These are phyloP conservation scores for Ophion ventricosus DNA, from an alignment of 2,888 invertebrate species.

Conservation along the genomic window DNA sequence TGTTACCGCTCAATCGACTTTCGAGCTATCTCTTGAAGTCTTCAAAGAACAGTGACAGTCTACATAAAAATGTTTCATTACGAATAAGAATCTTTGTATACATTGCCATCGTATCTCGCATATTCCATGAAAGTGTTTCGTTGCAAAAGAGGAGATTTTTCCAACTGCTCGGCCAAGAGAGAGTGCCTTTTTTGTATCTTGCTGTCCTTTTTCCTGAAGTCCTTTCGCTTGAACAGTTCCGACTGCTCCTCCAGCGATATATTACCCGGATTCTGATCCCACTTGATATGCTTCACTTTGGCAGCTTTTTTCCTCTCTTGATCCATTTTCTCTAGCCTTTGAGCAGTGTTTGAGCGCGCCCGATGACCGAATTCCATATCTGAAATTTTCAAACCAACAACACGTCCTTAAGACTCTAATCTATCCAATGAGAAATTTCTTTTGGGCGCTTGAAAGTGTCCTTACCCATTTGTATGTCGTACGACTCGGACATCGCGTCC, in stretches of 20 bases:
- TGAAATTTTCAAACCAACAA: slow-evolving; percentile 63
- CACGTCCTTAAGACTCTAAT: neutral
- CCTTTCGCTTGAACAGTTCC: slow-evolving; percentile 86
- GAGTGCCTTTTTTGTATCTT: slow-evolving; percentile 84
- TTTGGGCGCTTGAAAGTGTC: neutral
- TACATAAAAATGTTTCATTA: neutral
- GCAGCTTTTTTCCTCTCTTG: slow-evolving; percentile 92
- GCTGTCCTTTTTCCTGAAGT: slow-evolving; percentile 77
- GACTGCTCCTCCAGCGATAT: slow-evolving; percentile 86
- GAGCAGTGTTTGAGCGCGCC: slow-evolving; percentile 94
- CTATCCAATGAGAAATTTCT: neutral
- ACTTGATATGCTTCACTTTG: slow-evolving; percentile 90
- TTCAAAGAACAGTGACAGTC: too few species aligned
- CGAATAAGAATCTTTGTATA: slow-evolving; percentile 66
- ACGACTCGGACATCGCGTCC: slow-evolving; percentile 87
- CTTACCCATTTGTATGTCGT: slow-evolving; percentile 90
- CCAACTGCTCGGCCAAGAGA: slow-evolving; percentile 89
- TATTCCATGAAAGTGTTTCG: slow-evolving; percentile 95
- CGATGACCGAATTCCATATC: slow-evolving; percentile 85
- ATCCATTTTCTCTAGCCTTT: slow-evolving; percentile 94
- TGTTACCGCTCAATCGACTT: too few species aligned
- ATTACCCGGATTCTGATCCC: slow-evolving; percentile 86
- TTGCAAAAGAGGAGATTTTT: slow-evolving; percentile 90
- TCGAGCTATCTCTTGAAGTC: too few species aligned
- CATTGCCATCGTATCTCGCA: slow-evolving; percentile 95